Evolutionary conservation across 2,113 vertebrate genomes (phyloP), one percentile per base, ranked within the genome.

Genomic region (Aptenodytes forsteri): DNA sequence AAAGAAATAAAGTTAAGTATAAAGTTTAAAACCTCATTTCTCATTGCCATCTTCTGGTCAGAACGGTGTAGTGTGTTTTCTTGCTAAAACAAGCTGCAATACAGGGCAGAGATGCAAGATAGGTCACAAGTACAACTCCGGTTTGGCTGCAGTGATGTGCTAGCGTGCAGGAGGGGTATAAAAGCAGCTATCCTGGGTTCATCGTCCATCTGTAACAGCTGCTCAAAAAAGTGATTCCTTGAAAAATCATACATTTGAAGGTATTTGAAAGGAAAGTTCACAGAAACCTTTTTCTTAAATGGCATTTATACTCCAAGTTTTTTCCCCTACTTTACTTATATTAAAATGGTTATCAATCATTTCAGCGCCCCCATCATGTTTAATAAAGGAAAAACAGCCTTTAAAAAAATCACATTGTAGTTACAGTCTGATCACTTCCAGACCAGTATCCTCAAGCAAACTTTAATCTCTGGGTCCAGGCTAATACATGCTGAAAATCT

Each of bases 31-130:
- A 87, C 72, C 80, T 91, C 97, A 93, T 95, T 96, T 96, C 82
- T 96, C 89, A 94, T 95, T 96, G 97, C 96, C 97, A 97, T 86
- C 97, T 97, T 91, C 97, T 97, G 97, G 97, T 75, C 94, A 96
- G 85, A 97, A 38, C 21, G 27, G 93, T 94, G 95, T 91, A 97
- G 66, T 97, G 91, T 73, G 49, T 75, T 79, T 90, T 66, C 54
- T 47, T 59, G 22, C 44, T 87, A 18, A 46, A 71, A 22, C 13
- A 19, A 89, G 9, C 27, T 58, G 30, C 56, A 79, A 8, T 10
- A 27, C 1, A 75, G 50, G 59, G 72, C 52, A 38, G 65, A 83
- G 16, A 58, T 32, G 22, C 25, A 67, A 67, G 67, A 38, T 2
- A 38, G 27, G 23, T 46, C 75, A 54, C 21, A 58, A 50, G 29